Percentiles rank a stretch among this genome's conserved stretches.
phyloP scores from a whole-genome alignment of 2,113 vertebrate species.

The Micronycteris hirsuta region DNA sequence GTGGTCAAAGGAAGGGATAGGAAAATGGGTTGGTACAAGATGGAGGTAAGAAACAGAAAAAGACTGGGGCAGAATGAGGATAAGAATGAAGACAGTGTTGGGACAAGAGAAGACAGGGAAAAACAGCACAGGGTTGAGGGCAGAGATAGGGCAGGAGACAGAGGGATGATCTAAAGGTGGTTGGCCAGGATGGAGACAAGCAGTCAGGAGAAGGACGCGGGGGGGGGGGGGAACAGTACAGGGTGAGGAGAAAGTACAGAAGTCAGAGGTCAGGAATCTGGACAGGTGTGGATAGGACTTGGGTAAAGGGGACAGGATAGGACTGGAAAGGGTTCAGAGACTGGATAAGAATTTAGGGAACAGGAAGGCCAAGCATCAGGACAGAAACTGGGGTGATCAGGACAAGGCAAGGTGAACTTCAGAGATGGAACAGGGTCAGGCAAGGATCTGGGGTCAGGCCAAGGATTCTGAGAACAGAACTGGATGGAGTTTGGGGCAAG shows the following conservation, averaged over 20 bases:
- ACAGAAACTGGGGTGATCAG: not conserved
- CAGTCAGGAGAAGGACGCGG: not conserved
- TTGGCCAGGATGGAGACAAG: not conserved
- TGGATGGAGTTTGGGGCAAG: not conserved
- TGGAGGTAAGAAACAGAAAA: constrained; percentile 32
- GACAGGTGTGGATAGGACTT: not conserved
- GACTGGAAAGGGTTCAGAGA: not conserved
- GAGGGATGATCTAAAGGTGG: not conserved
- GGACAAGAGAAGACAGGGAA: not conserved
- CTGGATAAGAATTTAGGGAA: not conserved
- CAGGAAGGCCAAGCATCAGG: not conserved
- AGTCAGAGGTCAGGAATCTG: constrained; percentile 1
- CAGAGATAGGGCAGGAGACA: not conserved
- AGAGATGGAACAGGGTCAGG: not conserved
- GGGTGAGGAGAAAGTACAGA: not conserved
- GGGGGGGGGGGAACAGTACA: no score
- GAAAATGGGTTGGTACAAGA: constrained; percentile 38
- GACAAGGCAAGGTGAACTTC: constrained; percentile 28
- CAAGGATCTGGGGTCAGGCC: not conserved
- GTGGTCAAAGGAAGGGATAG: constrained; percentile 5
- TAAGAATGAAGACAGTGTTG: not conserved
- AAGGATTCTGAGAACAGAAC: not conserved
- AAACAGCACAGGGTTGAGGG: not conserved
- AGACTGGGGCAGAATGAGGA: not conserved
- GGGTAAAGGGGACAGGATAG: not conserved